Evolutionary conservation across 2,113 vertebrate species (phyloP), one percentile per base, ranked within the genome.

Genomic region (Cranoglanis bouderius): DNA sequence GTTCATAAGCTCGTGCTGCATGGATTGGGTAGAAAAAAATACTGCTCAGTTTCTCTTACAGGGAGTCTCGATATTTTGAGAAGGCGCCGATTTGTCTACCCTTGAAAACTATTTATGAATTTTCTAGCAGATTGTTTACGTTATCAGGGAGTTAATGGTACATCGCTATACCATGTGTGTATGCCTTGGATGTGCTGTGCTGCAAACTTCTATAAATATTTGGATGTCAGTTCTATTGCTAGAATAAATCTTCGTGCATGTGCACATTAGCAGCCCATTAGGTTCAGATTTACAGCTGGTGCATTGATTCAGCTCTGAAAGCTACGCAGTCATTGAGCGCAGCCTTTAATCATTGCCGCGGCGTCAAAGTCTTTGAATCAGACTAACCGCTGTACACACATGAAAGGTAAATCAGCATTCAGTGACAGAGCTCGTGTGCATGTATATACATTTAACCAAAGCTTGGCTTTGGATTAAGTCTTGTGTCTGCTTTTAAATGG

Each of bases 301-400:
- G 75, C 43, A 67, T 24, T 74, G 87, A 88, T 88, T 38, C 49
- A 35, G 51, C 51, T 88, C 59, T 83, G 51, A 88, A 29, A 2
- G 51, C 46, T 35, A 14, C 63, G 9, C 49, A 29, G 77, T 87
- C 61, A 29, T 53, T 53, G 43, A 63, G n/a, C 5, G 13, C 21
- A 46, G 65, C 38, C 87, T 84, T 88, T 84, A 88, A 84, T 61
- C 65, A 88, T 26, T 3, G 26, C 43, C 13, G 35, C 43, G 9
- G 19, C 21, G n/a, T 78, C 29, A 46, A 16, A 13, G 46, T 59
- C 80, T 82, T 67, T 87, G 29, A 87, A 43, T 53, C n/a, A 55
- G 46, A 67, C n/a, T 43, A 29, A 77, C 19, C 2, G 26, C 72
- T 87, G 61, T 72, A 70, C 16, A 82, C 49, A 29, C n/a, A 72